Percentiles rank a stretch among this genome's conserved stretches.
These are phyloP conservation scores for Noctuana brunneofusca DNA, from an alignment of 2,888 invertebrate species.

Conservation along the genomic window DNA sequence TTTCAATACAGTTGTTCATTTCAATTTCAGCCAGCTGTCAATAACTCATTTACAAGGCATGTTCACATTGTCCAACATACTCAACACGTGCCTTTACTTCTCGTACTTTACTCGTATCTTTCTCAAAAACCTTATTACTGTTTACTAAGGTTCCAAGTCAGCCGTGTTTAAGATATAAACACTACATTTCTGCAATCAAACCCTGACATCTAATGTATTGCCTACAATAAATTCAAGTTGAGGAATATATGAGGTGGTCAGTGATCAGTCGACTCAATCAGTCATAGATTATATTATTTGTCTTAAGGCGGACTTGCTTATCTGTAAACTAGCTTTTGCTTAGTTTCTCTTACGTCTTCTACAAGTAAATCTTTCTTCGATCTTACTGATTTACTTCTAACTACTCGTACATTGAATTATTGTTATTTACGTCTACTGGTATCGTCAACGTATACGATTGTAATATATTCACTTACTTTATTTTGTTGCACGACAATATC, in stretches of 20 bases:
- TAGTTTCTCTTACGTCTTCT: slow-evolving; percentile 19
- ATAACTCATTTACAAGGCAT: slow-evolving; percentile 46
- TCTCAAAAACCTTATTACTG: slow-evolving; percentile 19
- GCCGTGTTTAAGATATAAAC: slow-evolving; percentile 8
- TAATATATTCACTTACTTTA: not conserved
- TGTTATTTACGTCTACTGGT: not conserved
- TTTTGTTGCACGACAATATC: not conserved
- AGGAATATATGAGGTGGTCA: slow-evolving; percentile 34
- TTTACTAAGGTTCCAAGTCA: slow-evolving; percentile 28
- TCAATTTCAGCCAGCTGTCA: slow-evolving; percentile 50
- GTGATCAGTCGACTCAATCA: slow-evolving; percentile 33
- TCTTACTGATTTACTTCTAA: not conserved
- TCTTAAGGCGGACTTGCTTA: slow-evolving; percentile 28
- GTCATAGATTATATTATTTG: slow-evolving; percentile 34
- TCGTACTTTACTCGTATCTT: slow-evolving; percentile 5
- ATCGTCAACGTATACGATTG: not conserved
- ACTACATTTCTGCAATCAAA: slow-evolving; percentile 32
- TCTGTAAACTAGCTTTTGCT: slow-evolving; percentile 20
- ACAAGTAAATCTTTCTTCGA: slow-evolving; percentile 8
- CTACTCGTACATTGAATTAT: not conserved
- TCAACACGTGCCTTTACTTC: slow-evolving; percentile 35
- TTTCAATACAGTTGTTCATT: slow-evolving; percentile 50
- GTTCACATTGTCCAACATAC: slow-evolving; percentile 33
- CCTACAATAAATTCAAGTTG: slow-evolving; percentile 27
- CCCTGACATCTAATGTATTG: slow-evolving; percentile 33